These are phyloP conservation scores for Grantiella picta DNA, from an alignment of 2,113 vertebrate species.

Conservation along the genomic window DNA sequence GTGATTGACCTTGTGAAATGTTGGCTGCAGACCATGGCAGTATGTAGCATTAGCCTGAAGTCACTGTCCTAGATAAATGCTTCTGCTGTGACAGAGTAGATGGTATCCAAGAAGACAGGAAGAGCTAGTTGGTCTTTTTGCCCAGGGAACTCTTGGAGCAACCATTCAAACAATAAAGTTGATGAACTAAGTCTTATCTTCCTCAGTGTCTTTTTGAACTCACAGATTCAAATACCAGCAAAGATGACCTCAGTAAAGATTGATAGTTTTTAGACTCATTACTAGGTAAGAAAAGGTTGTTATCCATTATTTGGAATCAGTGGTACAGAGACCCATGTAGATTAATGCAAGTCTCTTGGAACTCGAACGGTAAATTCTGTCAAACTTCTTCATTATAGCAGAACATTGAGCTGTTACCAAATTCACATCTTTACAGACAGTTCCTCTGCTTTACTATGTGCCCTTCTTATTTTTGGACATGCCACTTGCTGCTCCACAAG, in stretches of 20 bases:
- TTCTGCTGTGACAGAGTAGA: background rate
- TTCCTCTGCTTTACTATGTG: background rate
- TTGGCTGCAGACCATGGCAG: background rate
- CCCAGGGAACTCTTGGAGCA: background rate
- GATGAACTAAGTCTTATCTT: background rate
- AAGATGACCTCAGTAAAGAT: background rate
- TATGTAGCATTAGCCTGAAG: background rate
- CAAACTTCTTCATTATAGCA: background rate
- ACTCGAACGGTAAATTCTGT: background rate
- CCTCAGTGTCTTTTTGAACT: background rate
- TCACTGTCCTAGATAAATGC: background rate
- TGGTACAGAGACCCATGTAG: background rate
- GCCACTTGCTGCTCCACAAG: background rate
- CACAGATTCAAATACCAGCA: background rate
- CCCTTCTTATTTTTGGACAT: background rate
- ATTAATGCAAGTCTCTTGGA: background rate
- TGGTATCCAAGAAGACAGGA: background rate
- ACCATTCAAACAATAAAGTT: background rate
- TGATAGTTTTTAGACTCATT: background rate
- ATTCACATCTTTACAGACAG: background rate
- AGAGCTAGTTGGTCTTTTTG: background rate
- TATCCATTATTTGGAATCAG: background rate
- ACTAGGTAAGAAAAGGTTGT: background rate
- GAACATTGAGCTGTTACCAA: background rate
- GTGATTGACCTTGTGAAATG: background rate